Evolutionary conservation across 23 tunicate genomes (phyloP), one percentile per base, ranked within the genome.

Genomic region (Clavelina lepadiformis): DNA sequence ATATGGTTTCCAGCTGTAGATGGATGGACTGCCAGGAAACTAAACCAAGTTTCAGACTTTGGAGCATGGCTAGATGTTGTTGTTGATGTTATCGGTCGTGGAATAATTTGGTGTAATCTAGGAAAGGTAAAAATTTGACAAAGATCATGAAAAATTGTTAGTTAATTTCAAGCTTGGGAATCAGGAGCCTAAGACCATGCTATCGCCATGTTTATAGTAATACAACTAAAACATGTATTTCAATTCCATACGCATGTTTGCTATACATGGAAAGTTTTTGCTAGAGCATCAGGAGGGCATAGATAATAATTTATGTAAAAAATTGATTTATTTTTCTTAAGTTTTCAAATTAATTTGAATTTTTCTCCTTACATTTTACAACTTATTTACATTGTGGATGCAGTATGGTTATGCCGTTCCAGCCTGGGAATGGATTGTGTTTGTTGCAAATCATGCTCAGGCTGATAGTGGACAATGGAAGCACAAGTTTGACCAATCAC

Each of bases 351-450:
- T n/a, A n/a, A n/a, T n/a, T n/a, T n/a, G n/a, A n/a, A n/a, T n/a
- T n/a, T n/a, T n/a, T n/a, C n/a, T n/a, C n/a, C n/a, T n/a, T n/a
- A n/a, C n/a, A n/a, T n/a, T n/a, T n/a, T n/a, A n/a, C n/a, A n/a
- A n/a, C n/a, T n/a, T n/a, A n/a, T 53, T 18, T 13, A 53, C 19
- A 13, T 68, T 53, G 23, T 61, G 26, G n/a, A 3, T 38, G 11
- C 61, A 83, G 91, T 83, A 33, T 83, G 91, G 91, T 2, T 83
- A 74, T 61, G 82, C 71, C 0, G 68, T 83, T 19, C 57, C 73
- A 31, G 82, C 91, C 5, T 74, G 80, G 72, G 91, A 83, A 30
- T 83, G 91, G 91, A 35, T 83, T 30, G 91, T 83, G 2, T 83
- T 75, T 38, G 66, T 58, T 32, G 80, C 72, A 23, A 83, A 74